Percentiles rank a stretch among this genome's conserved stretches.
These are phyloP conservation scores for Cololabis saira DNA, from an alignment of 2,113 vertebrate genomes.

Conservation along the genomic window DNA sequence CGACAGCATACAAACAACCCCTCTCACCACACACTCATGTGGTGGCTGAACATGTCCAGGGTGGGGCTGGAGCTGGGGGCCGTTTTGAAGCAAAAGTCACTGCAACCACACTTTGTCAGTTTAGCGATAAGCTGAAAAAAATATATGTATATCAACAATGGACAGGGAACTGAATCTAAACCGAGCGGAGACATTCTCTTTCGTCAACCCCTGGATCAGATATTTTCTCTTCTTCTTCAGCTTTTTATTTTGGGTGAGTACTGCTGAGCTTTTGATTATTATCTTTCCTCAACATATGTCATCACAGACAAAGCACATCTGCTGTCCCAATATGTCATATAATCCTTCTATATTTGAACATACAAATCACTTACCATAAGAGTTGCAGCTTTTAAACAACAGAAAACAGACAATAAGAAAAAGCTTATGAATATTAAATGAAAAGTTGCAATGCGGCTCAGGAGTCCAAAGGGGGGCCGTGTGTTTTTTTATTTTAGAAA, in stretches of 20 bases:
- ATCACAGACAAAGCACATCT: slow-evolving; percentile 5
- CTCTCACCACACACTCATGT: slow-evolving; percentile 32
- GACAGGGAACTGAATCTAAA: slow-evolving; percentile 71
- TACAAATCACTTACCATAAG: slow-evolving; percentile 21
- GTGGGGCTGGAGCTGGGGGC: slow-evolving; percentile 25
- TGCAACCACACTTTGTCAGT: neutral
- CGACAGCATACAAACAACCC: slow-evolving; percentile 1
- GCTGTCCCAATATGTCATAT: neutral
- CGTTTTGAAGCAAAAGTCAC: slow-evolving; percentile 28
- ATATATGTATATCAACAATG: slow-evolving; percentile 70
- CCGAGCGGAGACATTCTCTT: slow-evolving; percentile 77
- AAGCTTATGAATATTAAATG: slow-evolving; percentile 59
- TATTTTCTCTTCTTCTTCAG: slow-evolving; percentile 84
- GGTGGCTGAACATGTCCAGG: slow-evolving; percentile 25
- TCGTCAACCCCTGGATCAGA: slow-evolving; percentile 81
- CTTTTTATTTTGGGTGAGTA: slow-evolving; percentile 83
- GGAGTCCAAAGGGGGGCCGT: too few relatives aligned
- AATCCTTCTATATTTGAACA: slow-evolving; percentile 8
- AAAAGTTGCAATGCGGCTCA: slow-evolving; percentile 25
- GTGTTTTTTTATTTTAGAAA: too few relatives aligned
- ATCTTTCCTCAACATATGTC: neutral
- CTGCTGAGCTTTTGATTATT: neutral
- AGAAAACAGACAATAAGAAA: neutral
- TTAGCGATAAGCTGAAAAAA: slow-evolving; percentile 10
- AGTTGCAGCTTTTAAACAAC: neutral